Conservation (phyloP, 2,113 vertebrate genomes). For the Chlamydotis undulata region DNA sequence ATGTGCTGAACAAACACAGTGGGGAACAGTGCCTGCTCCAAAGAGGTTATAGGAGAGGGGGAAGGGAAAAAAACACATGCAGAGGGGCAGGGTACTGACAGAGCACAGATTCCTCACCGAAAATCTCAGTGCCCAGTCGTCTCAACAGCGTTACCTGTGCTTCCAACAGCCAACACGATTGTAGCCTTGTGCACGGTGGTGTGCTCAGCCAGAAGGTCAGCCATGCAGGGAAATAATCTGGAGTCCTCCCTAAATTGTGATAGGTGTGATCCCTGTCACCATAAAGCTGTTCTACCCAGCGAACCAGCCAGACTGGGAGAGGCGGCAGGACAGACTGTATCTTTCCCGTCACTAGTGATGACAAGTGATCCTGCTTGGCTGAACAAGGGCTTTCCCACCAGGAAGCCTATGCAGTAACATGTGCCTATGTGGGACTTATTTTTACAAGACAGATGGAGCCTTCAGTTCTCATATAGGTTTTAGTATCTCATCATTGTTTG, state of each 20-base stretch:
- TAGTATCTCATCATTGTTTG: conserved; percentile 24
- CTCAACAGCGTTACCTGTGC: background rate
- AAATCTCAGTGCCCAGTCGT: background rate
- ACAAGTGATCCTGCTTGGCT: background rate
- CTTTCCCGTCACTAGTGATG: background rate
- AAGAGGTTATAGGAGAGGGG: background rate
- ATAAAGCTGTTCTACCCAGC: background rate
- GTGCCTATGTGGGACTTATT: background rate
- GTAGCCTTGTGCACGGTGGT: accelerated
- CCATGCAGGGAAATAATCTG: background rate
- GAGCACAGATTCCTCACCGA: background rate
- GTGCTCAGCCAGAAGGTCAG: background rate
- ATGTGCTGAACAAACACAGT: background rate
- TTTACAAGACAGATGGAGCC: conserved; percentile 37
- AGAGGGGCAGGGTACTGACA: background rate
- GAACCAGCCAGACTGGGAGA: background rate
- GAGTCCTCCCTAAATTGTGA: background rate
- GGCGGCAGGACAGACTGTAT: background rate
- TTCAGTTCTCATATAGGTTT: conserved; percentile 45
- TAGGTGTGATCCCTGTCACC: background rate
- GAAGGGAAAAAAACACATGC: background rate
- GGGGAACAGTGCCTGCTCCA: background rate
- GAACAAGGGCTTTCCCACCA: background rate
- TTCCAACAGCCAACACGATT: background rate
- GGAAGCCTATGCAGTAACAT: background rate